Evolutionary conservation across 2,797 vertebrate species (phyloP), one percentile per base, ranked within the genome.

Genomic region (Chanos chanos): DNA sequence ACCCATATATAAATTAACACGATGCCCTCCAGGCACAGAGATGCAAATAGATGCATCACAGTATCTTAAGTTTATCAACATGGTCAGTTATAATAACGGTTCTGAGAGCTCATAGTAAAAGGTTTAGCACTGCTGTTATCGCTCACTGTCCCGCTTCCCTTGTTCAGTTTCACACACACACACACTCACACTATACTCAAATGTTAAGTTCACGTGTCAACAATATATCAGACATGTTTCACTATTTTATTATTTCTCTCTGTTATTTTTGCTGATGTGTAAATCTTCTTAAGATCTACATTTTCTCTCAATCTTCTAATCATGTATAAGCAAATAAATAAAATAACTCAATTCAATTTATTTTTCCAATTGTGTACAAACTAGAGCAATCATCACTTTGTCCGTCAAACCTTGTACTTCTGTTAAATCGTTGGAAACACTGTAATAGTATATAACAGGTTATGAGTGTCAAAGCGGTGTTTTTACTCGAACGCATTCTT

Each of bases 1-100:
- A 65, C 66, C 58, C 73, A 64, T 59, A 27, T 40, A 40, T 69
- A 69, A 66, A 75, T 69, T n/a, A 72, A 66, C 69, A 55, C 59
- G 33, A 68, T 57, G 54, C 61, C 68, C 61, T 60, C 53, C 49
- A 61, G 52, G 67, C 61, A 72, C 69, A 69, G 64, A 66, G 52
- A 75, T 70, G 73, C 59, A 66, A 75, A 75, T 64, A 53, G 64
- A 51, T 47, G 13, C 49, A 61, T 44, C 48, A 47, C 48, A 28
- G 16, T 53, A 41, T 53, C 30, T 65, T 75, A 61, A 58, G 57
- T 68, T 71, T 64, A 64, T 44, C 31, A 40, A 13, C 54, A 41
- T 13, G 49, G n/a, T 52, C 37, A 37, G 37, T 62, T 49, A 45
- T 34, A 52, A n/a, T 34, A 28, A 58, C 34, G 50, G 21, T 34